Evolutionary conservation across 2,113 vertebrate species (phyloP).

Genomic region (Arvicanthis niloticus): DNA sequence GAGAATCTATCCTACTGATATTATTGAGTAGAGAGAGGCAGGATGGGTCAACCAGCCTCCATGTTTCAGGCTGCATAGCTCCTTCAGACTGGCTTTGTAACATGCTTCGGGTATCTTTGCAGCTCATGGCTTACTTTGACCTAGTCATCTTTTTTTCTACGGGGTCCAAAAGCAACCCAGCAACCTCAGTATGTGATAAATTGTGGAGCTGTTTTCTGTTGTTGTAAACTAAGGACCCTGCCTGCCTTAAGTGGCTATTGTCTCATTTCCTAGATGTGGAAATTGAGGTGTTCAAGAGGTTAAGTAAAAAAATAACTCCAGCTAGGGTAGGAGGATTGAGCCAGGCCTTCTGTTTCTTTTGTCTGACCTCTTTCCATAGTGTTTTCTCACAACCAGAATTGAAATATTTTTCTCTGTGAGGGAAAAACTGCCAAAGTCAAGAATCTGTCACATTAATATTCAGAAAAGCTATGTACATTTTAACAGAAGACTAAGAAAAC

Average conservation of each 20-base stretch:
- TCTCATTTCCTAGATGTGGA: background rate
- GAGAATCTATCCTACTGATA: background rate
- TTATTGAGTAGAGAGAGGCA: background rate
- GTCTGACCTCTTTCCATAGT: background rate
- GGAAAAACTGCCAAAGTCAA: conserved; percentile 22
- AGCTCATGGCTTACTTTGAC: too few relatives aligned
- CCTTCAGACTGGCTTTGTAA: background rate
- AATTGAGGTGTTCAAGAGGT: background rate
- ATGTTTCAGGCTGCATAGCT: too few relatives aligned
- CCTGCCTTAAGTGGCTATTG: background rate
- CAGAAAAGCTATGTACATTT: conserved; percentile 13
- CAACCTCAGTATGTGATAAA: background rate
- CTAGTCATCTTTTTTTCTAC: background rate
- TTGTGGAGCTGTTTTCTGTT: background rate
- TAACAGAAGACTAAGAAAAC: background rate
- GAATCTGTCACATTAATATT: background rate
- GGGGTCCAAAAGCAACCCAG: background rate
- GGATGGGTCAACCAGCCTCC: background rate
- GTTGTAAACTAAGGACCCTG: background rate
- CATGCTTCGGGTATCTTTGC: background rate
- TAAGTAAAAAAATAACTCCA: background rate
- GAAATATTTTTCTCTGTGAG: background rate
- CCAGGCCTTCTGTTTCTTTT: background rate
- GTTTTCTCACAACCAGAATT: background rate
- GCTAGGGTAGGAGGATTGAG: background rate